Base-by-base conservation (phyloP, 2,113 vertebrate species). In the Otis tarda region DNA sequence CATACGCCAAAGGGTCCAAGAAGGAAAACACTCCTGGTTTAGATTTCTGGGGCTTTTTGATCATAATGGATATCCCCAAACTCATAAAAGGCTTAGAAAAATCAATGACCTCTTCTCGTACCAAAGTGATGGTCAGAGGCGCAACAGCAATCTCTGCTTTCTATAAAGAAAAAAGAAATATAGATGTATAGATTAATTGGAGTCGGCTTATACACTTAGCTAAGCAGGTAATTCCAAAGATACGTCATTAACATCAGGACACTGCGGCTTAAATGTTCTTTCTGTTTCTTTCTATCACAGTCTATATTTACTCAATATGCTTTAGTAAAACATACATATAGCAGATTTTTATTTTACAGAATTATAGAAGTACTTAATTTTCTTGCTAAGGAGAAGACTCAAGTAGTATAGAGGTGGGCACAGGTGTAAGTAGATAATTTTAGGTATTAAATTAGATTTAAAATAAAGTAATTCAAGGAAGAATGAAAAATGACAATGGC, bases 1-100 rank as follows among this genome's bases (percentile, higher is more conserved):
- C 99, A 87, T 99, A 99, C 43, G 99, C 99, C 98, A 99, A 98
- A 41, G 99, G 99, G 93, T 99, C 99, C 98, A 99, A 98, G 98
- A 99, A 99, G 94, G 99, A 99, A 98, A 99, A 99, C 68, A 99
- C 99, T 78, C 99, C 99, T 3, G 99, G 99, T 98, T 99, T 99
- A 80, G 99, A 99, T 98, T 99, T 99, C 97, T 99, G 99, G 39
- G 99, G 99, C 96, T 99, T 99, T 98, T 99, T 99, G 98, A 99
- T 99, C 99, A 99, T 99, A 97, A 99, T 99, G 97, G 99, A 99
- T 97, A 99, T 99, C 89, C 99, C 99, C 98, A 99, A 98, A 96
- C 99, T 99, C 99, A 99, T 99, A 97, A 99, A 99, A 95, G 99
- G 99, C 96, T 99, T 99, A 73, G 99, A 99, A 98, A 99, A 99